phyloP scores from a whole-genome alignment of 2,113 vertebrate species.

The Anguilla japonica region DNA sequence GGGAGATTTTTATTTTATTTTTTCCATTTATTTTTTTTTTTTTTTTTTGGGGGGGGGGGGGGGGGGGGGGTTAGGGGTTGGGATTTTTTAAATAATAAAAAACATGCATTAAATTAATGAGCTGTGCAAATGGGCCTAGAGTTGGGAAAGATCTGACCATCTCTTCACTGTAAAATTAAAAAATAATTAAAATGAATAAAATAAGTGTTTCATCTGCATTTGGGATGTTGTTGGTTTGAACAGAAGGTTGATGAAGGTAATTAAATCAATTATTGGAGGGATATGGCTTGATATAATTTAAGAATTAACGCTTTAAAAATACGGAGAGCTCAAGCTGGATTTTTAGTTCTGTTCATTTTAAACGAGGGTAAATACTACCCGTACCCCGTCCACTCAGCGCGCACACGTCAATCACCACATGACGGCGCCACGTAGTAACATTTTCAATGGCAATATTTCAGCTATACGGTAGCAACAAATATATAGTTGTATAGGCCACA shows the following conservation, averaged over 20 bases:
- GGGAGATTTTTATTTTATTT: too few relatives aligned
- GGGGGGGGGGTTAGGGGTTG: slow-evolving; percentile 33
- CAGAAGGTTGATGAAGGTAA: neutral
- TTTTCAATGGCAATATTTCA: neutral
- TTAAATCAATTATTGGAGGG: neutral
- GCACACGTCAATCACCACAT: neutral
- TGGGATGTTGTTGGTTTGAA: neutral
- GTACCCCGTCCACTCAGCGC: neutral
- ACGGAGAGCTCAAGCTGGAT: neutral
- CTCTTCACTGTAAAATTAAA: slow-evolving; percentile 73
- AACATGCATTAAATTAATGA: slow-evolving; percentile 55
- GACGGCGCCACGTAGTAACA: neutral
- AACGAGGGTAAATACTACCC: neutral
- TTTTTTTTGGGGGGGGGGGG: neutral
- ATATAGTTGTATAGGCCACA: neutral
- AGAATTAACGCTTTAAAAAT: too few relatives aligned
- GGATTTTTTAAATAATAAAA: slow-evolving; percentile 46
- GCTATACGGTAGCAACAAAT: neutral
- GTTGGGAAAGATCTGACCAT: slow-evolving; percentile 57
- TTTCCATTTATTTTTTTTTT: too few relatives aligned
- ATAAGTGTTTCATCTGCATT: slow-evolving; percentile 43
- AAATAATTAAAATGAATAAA: slow-evolving; percentile 51
- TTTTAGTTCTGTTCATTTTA: neutral
- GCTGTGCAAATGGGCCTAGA: slow-evolving; percentile 65
- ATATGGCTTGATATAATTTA: too few relatives aligned